A percentile compares a stretch with the other conserved stretches of the same genome.
These are phyloP conservation scores for Remorina albescens DNA, from an alignment of 2,797 vertebrate genomes.

Conservation along the genomic window DNA sequence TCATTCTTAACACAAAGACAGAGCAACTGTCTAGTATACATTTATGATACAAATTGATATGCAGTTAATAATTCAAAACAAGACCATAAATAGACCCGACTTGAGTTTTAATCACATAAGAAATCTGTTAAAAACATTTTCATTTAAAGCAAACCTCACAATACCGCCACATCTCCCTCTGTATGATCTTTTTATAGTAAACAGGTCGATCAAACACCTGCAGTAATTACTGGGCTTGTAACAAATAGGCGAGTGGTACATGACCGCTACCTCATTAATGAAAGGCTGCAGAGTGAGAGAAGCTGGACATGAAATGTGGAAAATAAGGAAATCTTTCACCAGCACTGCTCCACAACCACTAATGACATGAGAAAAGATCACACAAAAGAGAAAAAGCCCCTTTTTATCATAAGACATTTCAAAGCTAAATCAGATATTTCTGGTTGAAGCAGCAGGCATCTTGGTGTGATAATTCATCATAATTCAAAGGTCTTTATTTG, in stretches of 20 bases:
- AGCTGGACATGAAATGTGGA: conserved; percentile 21
- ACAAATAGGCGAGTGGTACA: conserved; percentile 10
- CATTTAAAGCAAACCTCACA: conserved; percentile 9
- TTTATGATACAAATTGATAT: not conserved
- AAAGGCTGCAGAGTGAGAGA: conserved; percentile 9
- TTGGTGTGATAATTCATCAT: conserved; percentile 52
- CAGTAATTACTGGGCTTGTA: conserved; percentile 35
- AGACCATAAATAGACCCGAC: not conserved
- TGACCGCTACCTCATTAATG: conserved; percentile 42
- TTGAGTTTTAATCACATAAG: not conserved
- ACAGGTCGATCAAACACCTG: conserved; percentile 30
- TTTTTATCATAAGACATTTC: conserved; percentile 43
- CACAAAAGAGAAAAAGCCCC: conserved; percentile 29
- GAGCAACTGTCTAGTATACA: too few relatives aligned
- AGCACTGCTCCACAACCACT: conserved; percentile 37
- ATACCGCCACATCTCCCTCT: conserved; percentile 4
- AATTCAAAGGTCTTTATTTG: conserved; percentile 66
- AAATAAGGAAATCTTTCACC: conserved; percentile 27
- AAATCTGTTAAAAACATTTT: conserved; percentile 5
- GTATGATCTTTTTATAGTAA: conserved; percentile 44
- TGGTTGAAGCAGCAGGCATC: conserved; percentile 32
- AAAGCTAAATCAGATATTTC: conserved; percentile 47
- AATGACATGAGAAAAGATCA: conserved; percentile 62
- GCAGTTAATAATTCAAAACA: not conserved
- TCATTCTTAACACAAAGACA: too few relatives aligned